phyloP scores from a whole-genome alignment of 2,113 vertebrate genomes.

The Caracal caracal region DNA sequence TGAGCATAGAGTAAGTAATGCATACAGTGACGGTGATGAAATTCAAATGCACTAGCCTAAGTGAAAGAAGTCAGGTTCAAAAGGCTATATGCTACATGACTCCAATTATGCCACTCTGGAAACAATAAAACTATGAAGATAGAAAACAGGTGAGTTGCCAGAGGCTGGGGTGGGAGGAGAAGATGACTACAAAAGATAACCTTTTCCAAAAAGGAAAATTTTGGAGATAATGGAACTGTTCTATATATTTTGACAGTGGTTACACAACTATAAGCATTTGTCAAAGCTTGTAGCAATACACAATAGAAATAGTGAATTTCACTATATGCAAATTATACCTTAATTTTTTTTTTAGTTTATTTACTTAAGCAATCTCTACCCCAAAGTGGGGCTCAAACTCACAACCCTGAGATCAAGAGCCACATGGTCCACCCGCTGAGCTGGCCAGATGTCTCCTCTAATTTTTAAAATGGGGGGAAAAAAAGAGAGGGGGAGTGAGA shows the following conservation, averaged over 20 bases:
- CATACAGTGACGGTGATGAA: background rate
- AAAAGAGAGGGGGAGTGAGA: background rate
- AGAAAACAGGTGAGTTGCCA: background rate
- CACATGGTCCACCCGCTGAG: background rate
- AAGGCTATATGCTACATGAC: background rate
- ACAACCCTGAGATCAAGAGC: background rate
- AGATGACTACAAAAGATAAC: background rate
- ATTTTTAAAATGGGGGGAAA: background rate
- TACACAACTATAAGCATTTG: background rate
- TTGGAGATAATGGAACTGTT: background rate
- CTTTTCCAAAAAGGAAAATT: background rate
- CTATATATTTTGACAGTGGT: background rate
- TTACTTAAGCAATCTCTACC: background rate
- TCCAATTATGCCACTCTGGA: background rate
- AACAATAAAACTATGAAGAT: background rate
- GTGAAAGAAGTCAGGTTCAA: background rate
- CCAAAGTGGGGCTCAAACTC: background rate
- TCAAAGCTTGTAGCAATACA: background rate
- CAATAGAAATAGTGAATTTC: background rate
- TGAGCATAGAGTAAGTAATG: background rate
- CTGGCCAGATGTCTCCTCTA: background rate
- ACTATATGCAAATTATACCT: background rate
- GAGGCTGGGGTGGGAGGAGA: background rate
- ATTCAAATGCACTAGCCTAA: background rate
- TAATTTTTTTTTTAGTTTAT: background rate